Evolutionary conservation across 2,113 vertebrate species (phyloP), one percentile per base, ranked within the genome.

Genomic region (Bothrops jararaca): DNA sequence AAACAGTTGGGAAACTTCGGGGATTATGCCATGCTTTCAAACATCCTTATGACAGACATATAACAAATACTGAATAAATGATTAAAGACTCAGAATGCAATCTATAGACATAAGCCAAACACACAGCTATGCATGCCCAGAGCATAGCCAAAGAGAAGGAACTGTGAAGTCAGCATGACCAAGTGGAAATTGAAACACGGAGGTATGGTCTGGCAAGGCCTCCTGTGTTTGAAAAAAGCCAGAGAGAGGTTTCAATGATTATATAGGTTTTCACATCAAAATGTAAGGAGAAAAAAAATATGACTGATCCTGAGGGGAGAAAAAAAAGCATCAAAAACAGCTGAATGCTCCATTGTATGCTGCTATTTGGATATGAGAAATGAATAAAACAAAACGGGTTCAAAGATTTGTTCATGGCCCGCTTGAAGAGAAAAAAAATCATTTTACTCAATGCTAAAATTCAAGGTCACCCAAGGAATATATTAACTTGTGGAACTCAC

Each of bases 181-280:
- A 57, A 90, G 57, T 90, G 45, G 45, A 90, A 89, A 90, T 93
- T 90, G 92, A 93, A 93, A 93, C 89, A 90, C 54, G 86, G 74
- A 92, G 13, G 89, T 85, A 90, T 90, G 89, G 57, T 64, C 92
- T 90, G 56, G 74, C n/a, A 86, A 23, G 23, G 45, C 50, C 88
- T 86, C 74, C 92, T 58, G 60, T 86, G 74, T 93, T 90, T 52
- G 54, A 90, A 56, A 56, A 50, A 93, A 93, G 89, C 56, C 92
- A 90, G 89, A 39, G 48, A 85, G 90, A 24, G 80, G 88, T 64
- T 64, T 90, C 74, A 45, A 56, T 86, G 89, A 53, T 90, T 90
- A 89, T 64, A 93, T 89, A 93, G 58, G 89, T 90, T 93, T 92
- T 90, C 80, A 60, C 52, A 90, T 86, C 89, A 86, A 86, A 93